Evolutionary conservation across 2,888 invertebrate genomes (phyloP), one percentile per base, ranked within the genome.

Genomic region (Standfussiana lucernea): DNA sequence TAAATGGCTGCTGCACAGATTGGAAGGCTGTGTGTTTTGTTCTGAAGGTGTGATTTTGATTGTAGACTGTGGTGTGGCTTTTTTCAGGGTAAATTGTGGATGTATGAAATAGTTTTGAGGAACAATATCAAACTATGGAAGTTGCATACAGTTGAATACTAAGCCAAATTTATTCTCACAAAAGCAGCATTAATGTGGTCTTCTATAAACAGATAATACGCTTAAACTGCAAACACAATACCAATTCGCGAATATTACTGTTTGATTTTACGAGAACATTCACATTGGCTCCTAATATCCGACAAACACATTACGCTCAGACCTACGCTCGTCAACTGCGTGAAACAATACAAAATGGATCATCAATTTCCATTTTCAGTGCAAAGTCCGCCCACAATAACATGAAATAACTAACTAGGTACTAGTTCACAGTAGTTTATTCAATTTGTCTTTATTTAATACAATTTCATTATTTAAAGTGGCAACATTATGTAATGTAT

Each of bases 381-480:
- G 15, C 45, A 68, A 28, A 78, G 15, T 35, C 45, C 45, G 10
- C 24, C n/a, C 61, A 75, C 61, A 85, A 77, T 59, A 70, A 42
- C 59, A 75, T 68, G 68, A 37, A 72, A 80, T 56, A 69, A 70
- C 37, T 61, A 79, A 68, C 32, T 50, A 8, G 15, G 37, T 2
- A 28, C 40, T 84, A 71, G 66, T 66, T 40, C 65, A 62, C 24
- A 70, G 56, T 37, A 80, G 32, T 83, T 86, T 74, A 79, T 84
- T 82, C 72, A 86, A 80, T 84, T 78, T 74, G 47, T 71, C 61
- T 37, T 40, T 62, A 78, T 73, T 74, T 42, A 47, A 59, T 61
- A 47, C 61, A 64, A 68, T 67, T 75, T 53, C 47, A 79, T 75
- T 77, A 78, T 87, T 87, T 86, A 72, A 82, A 82, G 68, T 73